phyloP scores from a whole-genome alignment of 2,888 invertebrate species.

The Cephus rjabovi region DNA sequence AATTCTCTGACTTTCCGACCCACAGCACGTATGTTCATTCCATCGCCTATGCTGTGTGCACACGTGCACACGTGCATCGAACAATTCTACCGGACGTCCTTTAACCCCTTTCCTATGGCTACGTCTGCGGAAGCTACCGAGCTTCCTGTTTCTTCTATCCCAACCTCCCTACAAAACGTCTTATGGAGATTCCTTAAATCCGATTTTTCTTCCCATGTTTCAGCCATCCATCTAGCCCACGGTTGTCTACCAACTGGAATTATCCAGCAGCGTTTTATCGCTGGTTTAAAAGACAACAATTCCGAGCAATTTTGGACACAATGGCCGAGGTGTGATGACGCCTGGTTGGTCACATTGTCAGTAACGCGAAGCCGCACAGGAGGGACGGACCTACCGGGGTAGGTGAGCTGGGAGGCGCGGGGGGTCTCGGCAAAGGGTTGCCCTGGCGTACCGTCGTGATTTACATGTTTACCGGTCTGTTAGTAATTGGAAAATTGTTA shows the following conservation, averaged over 20 bases:
- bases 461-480: slow-evolving; percentile 33
- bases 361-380: background rate
- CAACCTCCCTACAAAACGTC: too few species aligned
- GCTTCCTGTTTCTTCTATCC: too few species aligned
- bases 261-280: background rate
- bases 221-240: too few species aligned
- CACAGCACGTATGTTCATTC: too few species aligned
- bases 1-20: too few species aligned
- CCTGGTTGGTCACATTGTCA: slow-evolving; percentile 20
- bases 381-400: slow-evolving; percentile 18
- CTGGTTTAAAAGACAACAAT: slow-evolving; percentile 20
- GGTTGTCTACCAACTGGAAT: background rate
- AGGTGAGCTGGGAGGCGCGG: slow-evolving; percentile 10
- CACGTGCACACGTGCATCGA: too few species aligned
- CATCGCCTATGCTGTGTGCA: too few species aligned
- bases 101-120: too few species aligned
- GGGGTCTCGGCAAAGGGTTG: slow-evolving; percentile 23
- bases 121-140: too few species aligned
- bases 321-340: slow-evolving; percentile 19
- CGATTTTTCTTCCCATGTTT: too few species aligned
- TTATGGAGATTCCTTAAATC: too few species aligned
- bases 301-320: slow-evolving; percentile 17
- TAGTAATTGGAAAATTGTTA: slow-evolving; percentile 39
- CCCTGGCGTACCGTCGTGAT: slow-evolving; percentile 18
- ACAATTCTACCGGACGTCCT: too few species aligned